Evolutionary conservation across 2,113 vertebrate genomes (phyloP), one percentile per base, ranked within the genome.

Genomic region (Pygoscelis adeliae): DNA sequence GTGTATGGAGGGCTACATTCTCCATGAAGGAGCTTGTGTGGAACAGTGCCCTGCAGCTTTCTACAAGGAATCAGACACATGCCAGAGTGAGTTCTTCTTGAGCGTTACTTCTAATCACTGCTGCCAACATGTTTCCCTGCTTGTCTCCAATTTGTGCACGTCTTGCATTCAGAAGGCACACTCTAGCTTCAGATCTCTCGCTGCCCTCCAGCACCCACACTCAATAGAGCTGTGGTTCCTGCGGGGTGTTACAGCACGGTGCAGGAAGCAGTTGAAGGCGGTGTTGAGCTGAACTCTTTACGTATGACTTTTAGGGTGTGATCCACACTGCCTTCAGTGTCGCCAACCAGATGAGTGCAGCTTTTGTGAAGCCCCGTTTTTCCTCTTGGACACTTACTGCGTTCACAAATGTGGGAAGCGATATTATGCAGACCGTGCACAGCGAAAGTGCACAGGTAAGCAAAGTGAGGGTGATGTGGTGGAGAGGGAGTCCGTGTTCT

Each of bases 1-100:
- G 97, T 99, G 99, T 96, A 99, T 99, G 99, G 99, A 99, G 18
- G 99, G 99, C 49, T 98, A 99, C 1, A 47, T 99, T 49, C 96
- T 99, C 50, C 99, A 99, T 27, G 95, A 98, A 0, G 99, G 99
- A 2, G 83, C 99, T 30, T 99, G 99, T 29, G 63, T 98, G 21
- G 98, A 99, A 34, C 97, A 96, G 9, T 99, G 99, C 80, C 98
- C 98, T 2, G 38, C 91, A 0, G 97, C 98, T 8, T 98, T 98
- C 95, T 99, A 98, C 95, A 97, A 11, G 92, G 98, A 99, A 1
- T 80, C 95, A 1, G 99, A 99, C 84, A 95, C 77, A 3, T 99
- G 99, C 90, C 98, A 99, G 86, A 98, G 99, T 99, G 92, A 98
- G 99, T 98, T 81, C 59, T 66, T 74, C 30, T 12, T 6, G 12